These are phyloP conservation scores for Spongia lamella DNA, from an alignment of 37 sponge, comb jelly and placozoan species.

Conservation along the genomic window DNA sequence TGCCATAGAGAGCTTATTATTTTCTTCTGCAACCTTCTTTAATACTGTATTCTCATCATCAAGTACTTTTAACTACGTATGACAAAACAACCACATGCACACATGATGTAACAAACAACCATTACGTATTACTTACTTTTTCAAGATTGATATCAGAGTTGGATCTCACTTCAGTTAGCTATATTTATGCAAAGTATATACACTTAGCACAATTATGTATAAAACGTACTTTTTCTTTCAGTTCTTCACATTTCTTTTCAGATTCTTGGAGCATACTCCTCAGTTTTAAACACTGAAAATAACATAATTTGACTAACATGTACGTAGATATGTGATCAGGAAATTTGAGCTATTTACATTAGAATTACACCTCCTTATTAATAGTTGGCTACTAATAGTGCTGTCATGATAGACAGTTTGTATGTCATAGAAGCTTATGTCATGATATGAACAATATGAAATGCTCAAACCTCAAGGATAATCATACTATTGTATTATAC, in stretches of 20 bases:
- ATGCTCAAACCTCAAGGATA: too few relatives aligned
- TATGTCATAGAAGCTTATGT: too few relatives aligned
- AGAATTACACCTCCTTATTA: too few relatives aligned
- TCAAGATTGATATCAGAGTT: background rate
- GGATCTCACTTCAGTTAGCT: too few relatives aligned
- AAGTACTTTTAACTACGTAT: slow-evolving; percentile 3
- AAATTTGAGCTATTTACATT: too few relatives aligned
- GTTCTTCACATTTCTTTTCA: slow-evolving; percentile 41
- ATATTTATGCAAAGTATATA: too few relatives aligned
- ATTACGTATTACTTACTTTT: background rate
- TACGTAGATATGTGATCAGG: too few relatives aligned
- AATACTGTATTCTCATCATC: background rate
- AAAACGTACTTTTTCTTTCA: slow-evolving; percentile 35
- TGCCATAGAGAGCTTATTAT: background rate
- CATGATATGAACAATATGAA: too few relatives aligned
- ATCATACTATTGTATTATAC: too few relatives aligned
- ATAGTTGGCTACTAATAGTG: too few relatives aligned
- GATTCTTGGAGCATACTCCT: slow-evolving; percentile 41
- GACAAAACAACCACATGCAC: background rate
- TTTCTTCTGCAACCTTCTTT: background rate
- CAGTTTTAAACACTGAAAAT: slow-evolving; percentile 31
- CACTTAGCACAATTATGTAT: background rate
- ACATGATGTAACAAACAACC: background rate
- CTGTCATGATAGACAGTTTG: too few relatives aligned
- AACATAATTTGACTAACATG: too few relatives aligned